Conservation (phyloP, 2,888 invertebrate species). For the Hyposoter didymator region DNA sequence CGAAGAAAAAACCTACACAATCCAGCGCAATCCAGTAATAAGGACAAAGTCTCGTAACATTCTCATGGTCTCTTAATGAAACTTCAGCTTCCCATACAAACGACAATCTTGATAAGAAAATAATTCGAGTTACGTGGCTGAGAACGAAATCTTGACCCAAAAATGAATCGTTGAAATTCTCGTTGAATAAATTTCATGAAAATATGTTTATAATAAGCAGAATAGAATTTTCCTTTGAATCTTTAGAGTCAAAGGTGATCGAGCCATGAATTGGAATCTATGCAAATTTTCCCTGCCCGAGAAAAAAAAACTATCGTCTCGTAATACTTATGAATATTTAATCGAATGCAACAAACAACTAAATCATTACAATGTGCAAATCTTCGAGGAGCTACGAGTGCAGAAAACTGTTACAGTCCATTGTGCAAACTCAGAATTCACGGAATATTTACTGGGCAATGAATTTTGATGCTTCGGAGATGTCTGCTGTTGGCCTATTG, state of each 20-base stretch:
- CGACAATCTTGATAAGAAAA: neutral
- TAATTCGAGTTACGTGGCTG: neutral
- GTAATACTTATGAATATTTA: neutral
- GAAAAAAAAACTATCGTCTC: neutral
- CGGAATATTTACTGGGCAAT: neutral
- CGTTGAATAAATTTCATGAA: neutral
- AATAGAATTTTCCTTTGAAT: neutral
- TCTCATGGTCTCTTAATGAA: too few species aligned
- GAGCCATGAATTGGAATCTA: neutral
- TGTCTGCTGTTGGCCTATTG: constrained; percentile 15
- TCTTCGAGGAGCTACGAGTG: neutral
- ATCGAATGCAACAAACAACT: neutral
- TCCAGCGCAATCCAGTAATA: neutral
- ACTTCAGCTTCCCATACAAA: too few species aligned
- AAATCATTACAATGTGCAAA: constrained; percentile 26
- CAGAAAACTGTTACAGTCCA: constrained; percentile 22
- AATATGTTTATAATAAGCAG: neutral
- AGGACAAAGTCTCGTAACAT: too few species aligned
- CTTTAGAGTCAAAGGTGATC: neutral
- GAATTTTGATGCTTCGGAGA: constrained; percentile 29
- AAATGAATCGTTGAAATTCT: neutral
- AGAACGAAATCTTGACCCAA: neutral
- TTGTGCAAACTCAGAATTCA: neutral
- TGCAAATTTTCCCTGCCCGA: neutral
- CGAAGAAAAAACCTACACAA: neutral